Evolutionary conservation across 2,888 invertebrate genomes (phyloP).

Genomic region (Glaucopsyche alexis): DNA sequence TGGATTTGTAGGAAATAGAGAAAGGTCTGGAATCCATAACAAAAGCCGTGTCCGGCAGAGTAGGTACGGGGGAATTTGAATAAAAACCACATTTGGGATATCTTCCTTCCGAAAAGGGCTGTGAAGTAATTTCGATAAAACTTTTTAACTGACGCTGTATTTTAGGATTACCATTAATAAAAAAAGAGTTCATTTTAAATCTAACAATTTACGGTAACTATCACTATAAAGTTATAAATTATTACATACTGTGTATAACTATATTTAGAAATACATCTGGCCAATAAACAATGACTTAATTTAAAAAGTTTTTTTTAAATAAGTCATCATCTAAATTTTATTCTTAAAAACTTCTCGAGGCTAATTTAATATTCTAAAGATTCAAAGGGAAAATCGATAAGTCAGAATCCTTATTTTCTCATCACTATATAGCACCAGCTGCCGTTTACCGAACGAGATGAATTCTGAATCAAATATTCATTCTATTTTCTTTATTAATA

Average conservation of each 20-base stretch:
- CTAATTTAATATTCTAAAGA: too few species aligned
- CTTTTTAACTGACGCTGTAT: background rate
- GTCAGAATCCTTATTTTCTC: conserved; percentile 31
- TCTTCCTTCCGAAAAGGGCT: conserved; percentile 11
- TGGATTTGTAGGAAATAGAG: conserved; percentile 16
- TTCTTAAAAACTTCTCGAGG: too few species aligned
- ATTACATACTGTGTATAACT: too few species aligned
- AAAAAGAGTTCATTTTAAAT: too few species aligned
- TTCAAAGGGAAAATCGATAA: background rate
- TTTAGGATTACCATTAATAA: too few species aligned
- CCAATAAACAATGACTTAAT: too few species aligned
- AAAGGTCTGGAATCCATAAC: conserved; percentile 37
- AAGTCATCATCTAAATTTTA: too few species aligned
- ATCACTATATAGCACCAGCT: conserved; percentile 44
- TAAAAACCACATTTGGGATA: conserved; percentile 46
- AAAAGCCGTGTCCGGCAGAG: conserved; percentile 41
- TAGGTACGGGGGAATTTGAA: conserved; percentile 50
- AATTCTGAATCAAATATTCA: conserved; percentile 28
- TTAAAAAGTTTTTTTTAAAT: too few species aligned
- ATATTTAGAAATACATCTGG: too few species aligned
- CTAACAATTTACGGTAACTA: too few species aligned
- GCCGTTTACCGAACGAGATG: conserved; percentile 39
- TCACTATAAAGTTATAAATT: too few species aligned
- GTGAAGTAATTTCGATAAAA: conserved; percentile 1
- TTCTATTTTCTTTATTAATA: conserved; percentile 8